Evolutionary conservation across 1,140 invertebrate species (phyloP).

Genomic region (Bombus confusus): DNA sequence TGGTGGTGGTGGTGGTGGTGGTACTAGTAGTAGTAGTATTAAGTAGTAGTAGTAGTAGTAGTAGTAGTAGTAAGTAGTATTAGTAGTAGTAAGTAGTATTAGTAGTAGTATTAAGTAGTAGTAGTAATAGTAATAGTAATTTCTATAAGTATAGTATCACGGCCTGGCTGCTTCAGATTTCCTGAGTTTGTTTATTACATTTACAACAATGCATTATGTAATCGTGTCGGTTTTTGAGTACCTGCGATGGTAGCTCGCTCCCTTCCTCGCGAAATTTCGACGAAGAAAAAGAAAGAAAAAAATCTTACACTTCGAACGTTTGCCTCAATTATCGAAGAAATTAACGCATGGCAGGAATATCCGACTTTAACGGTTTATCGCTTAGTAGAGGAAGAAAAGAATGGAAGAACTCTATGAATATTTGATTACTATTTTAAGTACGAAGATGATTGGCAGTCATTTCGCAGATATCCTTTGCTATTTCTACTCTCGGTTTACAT

Average conservation of each 20-base stretch:
- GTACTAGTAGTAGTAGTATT: constrained; percentile 56
- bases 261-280: constrained; percentile 4
- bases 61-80: constrained; percentile 51
- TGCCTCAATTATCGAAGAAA: too few relatives aligned
- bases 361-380: neutral
- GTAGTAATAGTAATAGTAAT: constrained; percentile 69
- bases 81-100: constrained; percentile 69
- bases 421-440: neutral
- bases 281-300: neutral
- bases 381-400: neutral
- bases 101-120: constrained; percentile 68
- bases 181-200: constrained; percentile 81
- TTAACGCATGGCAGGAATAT: neutral
- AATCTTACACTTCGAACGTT: too few relatives aligned
- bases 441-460: neutral
- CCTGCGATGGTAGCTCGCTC: constrained; percentile 67
- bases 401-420: neutral
- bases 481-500: neutral
- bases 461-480: neutral
- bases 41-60: constrained; percentile 41
- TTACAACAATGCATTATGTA: constrained; percentile 74
- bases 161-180: constrained; percentile 82
- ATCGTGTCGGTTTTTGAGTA: constrained; percentile 70
- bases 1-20: too few relatives aligned
- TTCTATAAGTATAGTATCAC: constrained; percentile 81